phyloP scores from a whole-genome alignment of 2,113 vertebrate species.

The Triplophysa siluroides region DNA sequence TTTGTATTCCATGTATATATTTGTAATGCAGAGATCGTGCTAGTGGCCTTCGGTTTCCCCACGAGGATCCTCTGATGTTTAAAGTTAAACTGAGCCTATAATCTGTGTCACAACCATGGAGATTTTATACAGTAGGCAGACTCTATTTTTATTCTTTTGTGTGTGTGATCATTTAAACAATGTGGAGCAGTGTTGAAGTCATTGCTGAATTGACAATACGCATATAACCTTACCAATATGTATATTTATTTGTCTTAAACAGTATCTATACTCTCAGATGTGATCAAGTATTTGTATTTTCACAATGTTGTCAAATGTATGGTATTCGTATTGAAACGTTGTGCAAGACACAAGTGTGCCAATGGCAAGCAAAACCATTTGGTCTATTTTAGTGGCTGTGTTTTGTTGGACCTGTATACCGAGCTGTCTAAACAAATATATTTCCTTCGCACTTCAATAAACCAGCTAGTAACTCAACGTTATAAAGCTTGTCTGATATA shows the following conservation, averaged over 20 bases:
- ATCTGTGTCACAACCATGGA: constrained; percentile 18
- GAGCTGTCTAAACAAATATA: constrained; percentile 28
- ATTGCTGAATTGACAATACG: constrained; percentile 31
- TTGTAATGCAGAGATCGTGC: constrained; percentile 17
- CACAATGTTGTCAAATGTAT: constrained; percentile 15
- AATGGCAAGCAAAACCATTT: constrained; percentile 30
- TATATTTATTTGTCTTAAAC: constrained; percentile 39
- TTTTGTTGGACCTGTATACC: constrained; percentile 19
- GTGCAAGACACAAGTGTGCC: constrained; percentile 14
- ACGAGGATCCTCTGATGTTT: constrained; percentile 20
- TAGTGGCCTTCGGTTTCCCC: constrained; percentile 43
- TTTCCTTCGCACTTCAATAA: constrained; percentile 18
- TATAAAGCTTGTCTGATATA: constrained; percentile 20
- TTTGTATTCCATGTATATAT: constrained; percentile 47
- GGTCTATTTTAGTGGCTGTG: constrained; percentile 22
- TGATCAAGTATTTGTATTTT: constrained; percentile 47
- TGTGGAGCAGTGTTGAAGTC: constrained; percentile 29
- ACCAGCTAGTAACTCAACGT: neutral
- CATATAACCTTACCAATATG: constrained; percentile 40
- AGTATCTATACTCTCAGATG: constrained; percentile 34
- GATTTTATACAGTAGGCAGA: constrained; percentile 3
- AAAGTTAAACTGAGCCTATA: constrained; percentile 35
- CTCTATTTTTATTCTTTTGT: constrained; percentile 27
- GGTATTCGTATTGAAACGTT: neutral
- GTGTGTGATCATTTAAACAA: constrained; percentile 33